Evolutionary conservation across 2,888 invertebrate genomes (phyloP).

Genomic region (Heliconius cydno): DNA sequence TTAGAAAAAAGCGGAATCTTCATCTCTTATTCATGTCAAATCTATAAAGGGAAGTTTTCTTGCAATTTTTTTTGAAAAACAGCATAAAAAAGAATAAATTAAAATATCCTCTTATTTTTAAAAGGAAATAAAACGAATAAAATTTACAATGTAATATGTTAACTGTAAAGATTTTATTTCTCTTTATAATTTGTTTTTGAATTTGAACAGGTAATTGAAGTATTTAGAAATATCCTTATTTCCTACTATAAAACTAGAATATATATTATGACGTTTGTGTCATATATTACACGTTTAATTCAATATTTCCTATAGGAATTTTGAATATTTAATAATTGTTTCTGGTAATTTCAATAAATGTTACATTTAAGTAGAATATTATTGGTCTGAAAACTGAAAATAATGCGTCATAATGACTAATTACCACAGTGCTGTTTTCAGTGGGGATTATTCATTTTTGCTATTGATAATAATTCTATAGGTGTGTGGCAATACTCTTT

Average conservation of each 20-base stretch:
- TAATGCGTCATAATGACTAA: conserved; percentile 46
- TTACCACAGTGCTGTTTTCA: conserved; percentile 29
- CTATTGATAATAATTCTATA: conserved; percentile 20
- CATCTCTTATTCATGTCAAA: background rate
- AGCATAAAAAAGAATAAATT: too few relatives aligned
- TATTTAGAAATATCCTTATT: background rate
- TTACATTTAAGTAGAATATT: background rate
- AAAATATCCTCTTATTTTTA: too few relatives aligned
- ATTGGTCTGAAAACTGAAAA: conserved; percentile 42
- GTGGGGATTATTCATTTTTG: conserved; percentile 34
- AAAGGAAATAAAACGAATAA: too few relatives aligned
- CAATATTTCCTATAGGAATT: conserved; percentile 4
- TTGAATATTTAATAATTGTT: background rate
- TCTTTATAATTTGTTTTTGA: background rate
- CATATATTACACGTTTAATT: background rate
- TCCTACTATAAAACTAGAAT: background rate
- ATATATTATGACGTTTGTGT: background rate
- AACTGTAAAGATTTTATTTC: background rate
- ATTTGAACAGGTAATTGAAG: background rate
- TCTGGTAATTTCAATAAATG: background rate
- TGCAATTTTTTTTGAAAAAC: too few relatives aligned
- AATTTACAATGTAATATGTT: too few relatives aligned
- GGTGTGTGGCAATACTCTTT: background rate
- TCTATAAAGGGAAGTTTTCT: too few relatives aligned
- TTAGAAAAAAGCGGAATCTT: background rate